Evolutionary conservation across 2,797 vertebrate genomes (phyloP), one percentile per base, ranked within the genome.

Genomic region (Fundulus diaphanus): DNA sequence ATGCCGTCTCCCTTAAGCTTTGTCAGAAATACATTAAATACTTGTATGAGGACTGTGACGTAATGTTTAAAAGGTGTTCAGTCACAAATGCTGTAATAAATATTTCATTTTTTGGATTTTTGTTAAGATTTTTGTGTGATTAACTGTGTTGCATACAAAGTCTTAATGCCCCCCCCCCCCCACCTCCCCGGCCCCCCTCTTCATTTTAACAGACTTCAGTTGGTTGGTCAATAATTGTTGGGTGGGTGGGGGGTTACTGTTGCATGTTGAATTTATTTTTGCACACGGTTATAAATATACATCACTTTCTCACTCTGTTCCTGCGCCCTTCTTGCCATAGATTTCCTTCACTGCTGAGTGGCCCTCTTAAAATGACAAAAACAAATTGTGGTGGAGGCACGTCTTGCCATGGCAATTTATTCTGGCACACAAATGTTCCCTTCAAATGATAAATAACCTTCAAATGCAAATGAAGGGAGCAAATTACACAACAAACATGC

Each of bases 21-120:
- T 99, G 97, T 99, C 98, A 98, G 96, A 95, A 94, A 97, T 97
- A 98, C 97, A 99, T 98, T 97, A 98, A 99, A 97, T 99, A 98
- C 97, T 99, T 99, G 97, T 99, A 99, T 98, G 97, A 98, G 97
- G 98, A 99, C 97, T 99, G 98, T 99, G 98, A 98, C 97, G 96
- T 98, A 98, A 98, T 98, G 98, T 99, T 99, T 98, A 96, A 97
- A 98, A 99, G 95, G 97, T 99, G 98, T 99, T 98, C 97, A 97
- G 97, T 98, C 97, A 99, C 97, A 99, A 98, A 99, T 98, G 97
- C 97, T 97, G 97, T 99, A 99, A 99, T 99, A 99, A 99, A 99
- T 99, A 99, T 99, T 98, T 99, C 98, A 98, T 99, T 99, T 96
- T 99, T 97, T 65, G 61, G 97, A 99, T 98, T 99, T 98, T 98